These are phyloP conservation scores for Cnemophilus loriae DNA, from an alignment of 2,113 vertebrate genomes.

Conservation along the genomic window DNA sequence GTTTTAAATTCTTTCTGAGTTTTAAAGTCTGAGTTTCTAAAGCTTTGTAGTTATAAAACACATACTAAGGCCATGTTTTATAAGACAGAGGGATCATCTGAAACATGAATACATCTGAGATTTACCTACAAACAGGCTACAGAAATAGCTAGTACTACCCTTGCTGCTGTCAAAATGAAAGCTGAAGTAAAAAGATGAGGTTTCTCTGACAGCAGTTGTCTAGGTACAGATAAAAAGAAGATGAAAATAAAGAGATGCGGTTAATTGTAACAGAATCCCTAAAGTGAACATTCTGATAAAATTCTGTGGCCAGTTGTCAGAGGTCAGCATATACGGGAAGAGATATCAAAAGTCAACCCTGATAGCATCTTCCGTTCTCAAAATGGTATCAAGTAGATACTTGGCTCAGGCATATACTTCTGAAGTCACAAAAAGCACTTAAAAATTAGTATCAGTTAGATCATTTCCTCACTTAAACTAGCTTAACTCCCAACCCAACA, in stretches of 20 bases:
- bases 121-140: not conserved
- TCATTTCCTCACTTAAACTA: not conserved
- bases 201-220: not conserved
- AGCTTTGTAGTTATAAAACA: not conserved
- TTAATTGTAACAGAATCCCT: not conserved
- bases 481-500: not conserved
- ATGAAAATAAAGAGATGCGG: not conserved
- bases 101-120: not conserved
- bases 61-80: not conserved
- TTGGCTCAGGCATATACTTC: not conserved
- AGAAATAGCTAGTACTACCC: not conserved
- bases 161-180: not conserved
- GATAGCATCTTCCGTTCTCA: not conserved
- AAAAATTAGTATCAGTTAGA: not conserved
- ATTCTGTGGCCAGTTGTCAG: not conserved
- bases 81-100: not conserved
- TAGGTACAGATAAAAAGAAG: not conserved
- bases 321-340: not conserved
- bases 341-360: not conserved
- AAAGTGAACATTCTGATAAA: not conserved
- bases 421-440: not conserved
- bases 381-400: not conserved
- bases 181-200: not conserved
- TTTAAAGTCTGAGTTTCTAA: not conserved
- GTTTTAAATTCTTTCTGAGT: not conserved